A percentile compares a stretch with the other conserved stretches of the same genome.
Evolutionary conservation across 2,113 vertebrate species (phyloP).

Genomic region (Pipra filicauda): DNA sequence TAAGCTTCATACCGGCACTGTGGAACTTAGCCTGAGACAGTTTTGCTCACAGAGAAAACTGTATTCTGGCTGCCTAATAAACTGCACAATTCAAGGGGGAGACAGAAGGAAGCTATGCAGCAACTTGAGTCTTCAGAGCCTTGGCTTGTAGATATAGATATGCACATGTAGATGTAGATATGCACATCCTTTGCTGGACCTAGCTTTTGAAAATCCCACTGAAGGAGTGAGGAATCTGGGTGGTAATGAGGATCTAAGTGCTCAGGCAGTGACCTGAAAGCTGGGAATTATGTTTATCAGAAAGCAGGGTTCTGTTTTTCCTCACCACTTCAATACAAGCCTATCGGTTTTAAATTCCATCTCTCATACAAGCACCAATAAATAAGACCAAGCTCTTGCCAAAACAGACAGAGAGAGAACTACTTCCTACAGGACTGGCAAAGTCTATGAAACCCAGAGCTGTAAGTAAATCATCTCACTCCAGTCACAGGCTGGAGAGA

Average conservation of each 20-base stretch:
- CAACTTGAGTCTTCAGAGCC: not conserved
- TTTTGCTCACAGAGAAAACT: not conserved
- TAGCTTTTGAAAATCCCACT: not conserved
- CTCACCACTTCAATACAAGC: not conserved
- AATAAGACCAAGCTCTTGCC: slow-evolving; percentile 24
- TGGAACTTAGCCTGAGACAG: not conserved
- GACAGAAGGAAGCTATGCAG: not conserved
- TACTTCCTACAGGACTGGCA: slow-evolving; percentile 25
- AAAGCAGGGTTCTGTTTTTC: slow-evolving; percentile 28
- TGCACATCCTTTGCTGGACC: not conserved
- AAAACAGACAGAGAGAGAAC: slow-evolving; percentile 9
- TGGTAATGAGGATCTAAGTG: not conserved
- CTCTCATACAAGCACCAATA: slow-evolving; percentile 1
- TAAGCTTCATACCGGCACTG: not conserved
- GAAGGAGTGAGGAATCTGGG: not conserved
- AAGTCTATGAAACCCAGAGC: not conserved
- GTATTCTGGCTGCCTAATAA: not conserved
- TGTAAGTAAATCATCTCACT: slow-evolving; percentile 22
- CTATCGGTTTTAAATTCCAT: slow-evolving; percentile 31
- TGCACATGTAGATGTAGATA: not conserved
- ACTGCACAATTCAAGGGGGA: not conserved
- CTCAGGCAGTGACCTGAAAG: not conserved
- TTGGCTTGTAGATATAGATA: not conserved
- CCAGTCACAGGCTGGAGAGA: not conserved
- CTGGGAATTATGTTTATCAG: slow-evolving; percentile 16